These are phyloP conservation scores for Tenodera sinensis DNA, from an alignment of 2,888 invertebrate genomes.

Conservation along the genomic window DNA sequence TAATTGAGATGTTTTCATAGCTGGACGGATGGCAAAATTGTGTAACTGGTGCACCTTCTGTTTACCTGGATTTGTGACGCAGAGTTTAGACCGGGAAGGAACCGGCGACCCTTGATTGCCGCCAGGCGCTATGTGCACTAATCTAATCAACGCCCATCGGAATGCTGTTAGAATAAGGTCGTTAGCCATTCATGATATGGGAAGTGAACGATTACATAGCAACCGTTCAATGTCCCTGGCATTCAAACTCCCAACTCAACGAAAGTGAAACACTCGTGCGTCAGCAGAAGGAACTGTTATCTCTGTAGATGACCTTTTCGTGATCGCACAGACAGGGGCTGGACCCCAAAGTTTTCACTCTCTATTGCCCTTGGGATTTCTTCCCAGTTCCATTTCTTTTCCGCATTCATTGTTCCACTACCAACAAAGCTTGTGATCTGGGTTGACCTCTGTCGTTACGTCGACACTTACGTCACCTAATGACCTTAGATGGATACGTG, in stretches of 20 bases:
- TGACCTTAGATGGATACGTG: neutral
- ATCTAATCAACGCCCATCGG: neutral
- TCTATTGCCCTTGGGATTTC: neutral
- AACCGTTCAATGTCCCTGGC: neutral
- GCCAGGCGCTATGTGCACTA: neutral
- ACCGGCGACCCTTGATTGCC: neutral
- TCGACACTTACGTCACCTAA: neutral
- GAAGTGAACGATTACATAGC: neutral
- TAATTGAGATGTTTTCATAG: too few relatives aligned
- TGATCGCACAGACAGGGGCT: neutral
- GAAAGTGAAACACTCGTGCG: neutral
- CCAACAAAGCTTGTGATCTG: neutral
- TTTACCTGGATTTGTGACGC: too few relatives aligned
- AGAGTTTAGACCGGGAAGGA: neutral
- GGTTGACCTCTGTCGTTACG: neutral
- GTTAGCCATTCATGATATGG: neutral
- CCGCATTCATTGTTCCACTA: neutral
- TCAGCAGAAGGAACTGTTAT: neutral
- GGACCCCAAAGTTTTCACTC: neutral
- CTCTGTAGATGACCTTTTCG: neutral
- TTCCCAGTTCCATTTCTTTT: neutral
- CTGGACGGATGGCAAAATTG: too few relatives aligned
- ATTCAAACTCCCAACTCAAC: neutral
- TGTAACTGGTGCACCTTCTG: too few relatives aligned
- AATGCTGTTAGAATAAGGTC: neutral